These are phyloP conservation scores for Pelecanoides urinatrix DNA, from an alignment of 2,113 vertebrate genomes.

Conservation along the genomic window DNA sequence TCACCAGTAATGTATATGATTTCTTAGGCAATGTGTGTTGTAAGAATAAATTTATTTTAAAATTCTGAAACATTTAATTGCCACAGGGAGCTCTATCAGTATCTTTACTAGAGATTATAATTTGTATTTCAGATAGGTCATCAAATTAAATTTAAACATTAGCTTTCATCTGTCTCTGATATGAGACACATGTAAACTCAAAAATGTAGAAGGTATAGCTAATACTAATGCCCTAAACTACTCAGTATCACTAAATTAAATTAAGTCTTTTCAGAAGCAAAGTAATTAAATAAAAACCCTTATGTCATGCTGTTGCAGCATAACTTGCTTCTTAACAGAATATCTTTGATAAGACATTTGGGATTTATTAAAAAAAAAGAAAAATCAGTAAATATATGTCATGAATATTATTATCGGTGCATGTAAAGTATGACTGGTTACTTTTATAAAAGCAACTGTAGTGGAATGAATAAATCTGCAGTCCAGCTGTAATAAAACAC, in stretches of 20 bases:
- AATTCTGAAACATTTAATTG: background rate
- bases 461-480: background rate
- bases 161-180: background rate
- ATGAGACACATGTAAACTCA: background rate
- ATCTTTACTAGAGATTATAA: background rate
- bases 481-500: background rate
- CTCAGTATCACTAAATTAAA: background rate
- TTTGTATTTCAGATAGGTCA: background rate
- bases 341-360: background rate
- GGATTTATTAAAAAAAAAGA: background rate
- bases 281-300: background rate
- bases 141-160: background rate
- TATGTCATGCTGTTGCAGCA: background rate
- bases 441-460: background rate
- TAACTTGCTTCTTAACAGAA: background rate
- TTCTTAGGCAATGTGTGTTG: background rate
- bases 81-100: background rate
- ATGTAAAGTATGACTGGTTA: background rate
- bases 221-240: background rate
- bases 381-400: background rate
- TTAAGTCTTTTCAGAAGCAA: background rate
- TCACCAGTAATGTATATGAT: background rate
- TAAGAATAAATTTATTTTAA: background rate
- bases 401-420: background rate
- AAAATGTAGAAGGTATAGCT: background rate